A percentile compares a stretch with the other conserved stretches of the same genome.
These are phyloP conservation scores for Colostygia pectinataria DNA, from an alignment of 2,888 invertebrate species.

Conservation along the genomic window DNA sequence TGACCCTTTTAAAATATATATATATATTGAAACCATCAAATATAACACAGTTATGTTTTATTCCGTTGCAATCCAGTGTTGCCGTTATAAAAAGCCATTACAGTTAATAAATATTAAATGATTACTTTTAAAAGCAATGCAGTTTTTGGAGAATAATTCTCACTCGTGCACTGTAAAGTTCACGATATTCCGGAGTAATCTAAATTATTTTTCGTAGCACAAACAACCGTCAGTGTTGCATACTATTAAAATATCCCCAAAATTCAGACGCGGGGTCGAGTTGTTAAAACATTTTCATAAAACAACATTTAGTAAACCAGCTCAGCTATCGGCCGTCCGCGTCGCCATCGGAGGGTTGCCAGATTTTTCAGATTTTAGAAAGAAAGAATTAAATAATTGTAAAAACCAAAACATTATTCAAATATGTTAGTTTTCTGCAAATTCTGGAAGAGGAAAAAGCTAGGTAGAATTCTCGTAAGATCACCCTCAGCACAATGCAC, in stretches of 20 bases:
- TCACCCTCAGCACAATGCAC: too few relatives aligned
- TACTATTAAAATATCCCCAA: slow-evolving; percentile 44
- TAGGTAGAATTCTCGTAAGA: too few relatives aligned
- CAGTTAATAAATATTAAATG: slow-evolving; percentile 10
- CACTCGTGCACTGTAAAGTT: slow-evolving; percentile 24
- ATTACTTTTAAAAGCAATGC: slow-evolving; percentile 14
- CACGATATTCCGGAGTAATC: slow-evolving; percentile 30
- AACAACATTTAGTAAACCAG: slow-evolving; percentile 40
- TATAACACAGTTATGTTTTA: slow-evolving; percentile 1
- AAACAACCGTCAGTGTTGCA: slow-evolving; percentile 31
- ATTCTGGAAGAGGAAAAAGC: too few relatives aligned
- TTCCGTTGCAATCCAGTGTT: slow-evolving; percentile 9
- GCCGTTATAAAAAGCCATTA: slow-evolving; percentile 12
- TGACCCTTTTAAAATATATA: neutral
- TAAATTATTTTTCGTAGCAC: slow-evolving; percentile 34
- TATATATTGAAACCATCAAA: neutral
- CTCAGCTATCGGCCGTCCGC: neutral
- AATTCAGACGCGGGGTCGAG: slow-evolving; percentile 36
- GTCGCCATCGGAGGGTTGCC: slow-evolving; percentile 5
- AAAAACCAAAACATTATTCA: too few relatives aligned
- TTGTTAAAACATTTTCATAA: slow-evolving; percentile 48
- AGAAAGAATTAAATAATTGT: neutral
- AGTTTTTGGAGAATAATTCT: slow-evolving; percentile 6
- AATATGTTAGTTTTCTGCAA: too few relatives aligned
- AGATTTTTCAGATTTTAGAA: neutral